Evolutionary conservation across 2,888 invertebrate genomes (phyloP), one percentile per base, ranked within the genome.

Genomic region (Latrodectus elegans): DNA sequence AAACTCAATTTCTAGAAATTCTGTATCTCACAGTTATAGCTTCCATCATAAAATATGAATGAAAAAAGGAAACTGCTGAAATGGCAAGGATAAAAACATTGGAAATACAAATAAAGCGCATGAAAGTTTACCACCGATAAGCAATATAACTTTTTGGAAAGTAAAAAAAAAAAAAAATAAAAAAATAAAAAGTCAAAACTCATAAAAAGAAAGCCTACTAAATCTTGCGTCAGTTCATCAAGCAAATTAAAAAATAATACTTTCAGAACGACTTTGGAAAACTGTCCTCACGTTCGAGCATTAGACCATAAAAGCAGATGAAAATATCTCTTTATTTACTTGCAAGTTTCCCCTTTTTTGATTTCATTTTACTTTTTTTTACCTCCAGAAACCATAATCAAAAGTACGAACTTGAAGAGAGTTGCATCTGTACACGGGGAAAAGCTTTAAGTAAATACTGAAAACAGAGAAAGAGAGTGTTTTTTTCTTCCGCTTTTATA

Each of bases 211-310:
- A 68, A 49, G 15, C n/a, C 71, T 38, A 38, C 51, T n/a, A 55
- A 55, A 74, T 74, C 80, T 65, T 22, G 51, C 67, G 15, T 38
- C 67, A 64, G 65, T 73, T 73, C 80, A 81, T 81, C 80, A 73
- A 67, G 73, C 64, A 81, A 81, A 81, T 81, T 81, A 81, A 81
- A 81, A 81, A 81, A 81, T 73, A 74, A 73, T 64, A 81, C 73
- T 81, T 81, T 73, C 22, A 17, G 53, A 74, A 53, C 49, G 73
- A 51, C 67, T 67, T 68, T 75, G 17, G 6, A 22, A 75, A 60
- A 49, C 22, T 49, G 60, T 73, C 72, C 72, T 51, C 80, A 81
- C 81, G 81, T 81, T 65, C 73, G 15, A 65, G 81, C 81, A 73
- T 81, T 67, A 81, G 73, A 73, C 81, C 73, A 81, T 73, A 81